These are phyloP conservation scores for Argyresthia albistria DNA, from an alignment of 2,888 invertebrate genomes.

Conservation along the genomic window DNA sequence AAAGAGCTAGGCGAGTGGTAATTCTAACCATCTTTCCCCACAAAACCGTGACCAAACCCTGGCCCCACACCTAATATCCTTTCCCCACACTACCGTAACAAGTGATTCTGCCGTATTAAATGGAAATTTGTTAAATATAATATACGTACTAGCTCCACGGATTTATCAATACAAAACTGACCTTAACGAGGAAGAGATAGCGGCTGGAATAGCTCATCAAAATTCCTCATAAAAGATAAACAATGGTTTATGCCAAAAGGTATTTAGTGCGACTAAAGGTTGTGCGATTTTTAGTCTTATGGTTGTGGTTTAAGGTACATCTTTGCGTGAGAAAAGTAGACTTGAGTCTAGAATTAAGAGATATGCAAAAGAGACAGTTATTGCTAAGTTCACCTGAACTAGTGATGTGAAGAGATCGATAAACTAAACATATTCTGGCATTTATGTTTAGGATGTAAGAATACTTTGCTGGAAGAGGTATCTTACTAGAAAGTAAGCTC, in stretches of 20 bases:
- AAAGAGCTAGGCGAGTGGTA: too few relatives aligned
- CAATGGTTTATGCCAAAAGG: constrained; percentile 5
- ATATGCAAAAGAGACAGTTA: constrained; percentile 44
- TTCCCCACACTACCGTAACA: not conserved
- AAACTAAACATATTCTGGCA: not conserved
- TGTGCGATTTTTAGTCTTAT: constrained; percentile 6
- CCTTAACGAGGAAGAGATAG: not conserved
- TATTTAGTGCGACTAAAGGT: constrained; percentile 1
- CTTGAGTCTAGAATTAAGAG: constrained; percentile 27
- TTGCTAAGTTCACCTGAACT: constrained; percentile 35
- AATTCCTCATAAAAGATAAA: constrained; percentile 12
- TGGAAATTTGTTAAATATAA: constrained; percentile 3
- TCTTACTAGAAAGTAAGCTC: too few relatives aligned
- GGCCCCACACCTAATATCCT: not conserved
- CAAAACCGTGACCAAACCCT: not conserved
- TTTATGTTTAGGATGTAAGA: too few relatives aligned
- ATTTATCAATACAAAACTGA: not conserved
- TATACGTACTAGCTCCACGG: not conserved
- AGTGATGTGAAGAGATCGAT: constrained; percentile 18
- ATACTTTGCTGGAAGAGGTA: too few relatives aligned
- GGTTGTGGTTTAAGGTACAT: constrained; percentile 26
- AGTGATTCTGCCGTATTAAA: constrained; percentile 1
- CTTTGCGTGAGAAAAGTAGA: constrained; percentile 9
- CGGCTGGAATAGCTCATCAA: not conserved
- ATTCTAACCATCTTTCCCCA: too few relatives aligned